Conservation (phyloP, 2,888 invertebrate genomes). For the Tetrapedia diversipes region DNA sequence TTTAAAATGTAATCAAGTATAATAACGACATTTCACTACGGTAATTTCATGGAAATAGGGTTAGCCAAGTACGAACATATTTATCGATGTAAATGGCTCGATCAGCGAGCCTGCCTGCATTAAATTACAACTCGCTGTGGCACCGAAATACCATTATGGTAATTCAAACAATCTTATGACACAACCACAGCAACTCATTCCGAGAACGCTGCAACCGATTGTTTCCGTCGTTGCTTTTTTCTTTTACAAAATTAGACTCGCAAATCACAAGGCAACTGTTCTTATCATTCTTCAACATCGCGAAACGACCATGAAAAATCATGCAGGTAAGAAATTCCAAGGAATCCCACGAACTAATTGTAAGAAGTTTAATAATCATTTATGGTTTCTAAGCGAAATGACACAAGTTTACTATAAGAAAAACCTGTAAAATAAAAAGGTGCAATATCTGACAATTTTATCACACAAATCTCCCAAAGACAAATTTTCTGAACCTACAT, state of each 20-base stretch:
- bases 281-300: neutral
- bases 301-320: neutral
- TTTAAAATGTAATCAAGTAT: neutral
- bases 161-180: neutral
- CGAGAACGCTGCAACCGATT: neutral
- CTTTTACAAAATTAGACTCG: neutral
- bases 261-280: neutral
- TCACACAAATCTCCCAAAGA: too few relatives aligned
- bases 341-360: neutral
- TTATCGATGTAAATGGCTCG: slow-evolving; percentile 46
- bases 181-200: neutral
- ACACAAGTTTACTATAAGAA: too few relatives aligned
- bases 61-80: slow-evolving; percentile 43
- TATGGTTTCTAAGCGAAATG: too few relatives aligned
- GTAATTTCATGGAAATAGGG: slow-evolving; percentile 18
- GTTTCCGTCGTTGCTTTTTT: neutral
- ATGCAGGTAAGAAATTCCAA: neutral
- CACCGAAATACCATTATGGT: neutral
- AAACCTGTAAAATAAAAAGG: too few relatives aligned
- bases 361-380: too few relatives aligned
- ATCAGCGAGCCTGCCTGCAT: neutral
- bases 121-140: neutral
- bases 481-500: too few relatives aligned
- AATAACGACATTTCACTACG: neutral
- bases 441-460: too few relatives aligned